Evolutionary conservation across 2,797 vertebrate species (phyloP).

Genomic region (Phaenicophaeus curvirostris): DNA sequence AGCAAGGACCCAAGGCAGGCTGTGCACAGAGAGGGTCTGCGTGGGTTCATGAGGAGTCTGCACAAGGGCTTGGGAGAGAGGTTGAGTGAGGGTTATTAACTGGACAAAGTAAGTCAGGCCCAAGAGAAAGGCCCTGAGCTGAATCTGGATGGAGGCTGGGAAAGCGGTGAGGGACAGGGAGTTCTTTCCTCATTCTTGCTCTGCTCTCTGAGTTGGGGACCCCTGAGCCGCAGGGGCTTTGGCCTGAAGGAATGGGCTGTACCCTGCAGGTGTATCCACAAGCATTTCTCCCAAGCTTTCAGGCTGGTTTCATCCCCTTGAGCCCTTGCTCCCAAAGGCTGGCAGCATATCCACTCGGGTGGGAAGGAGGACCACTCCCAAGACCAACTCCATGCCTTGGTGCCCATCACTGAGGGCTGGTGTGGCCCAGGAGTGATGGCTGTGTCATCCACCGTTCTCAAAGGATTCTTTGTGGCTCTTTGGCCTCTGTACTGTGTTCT

Average conservation of each 20-base stretch:
- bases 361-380: neutral
- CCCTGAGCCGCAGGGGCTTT: neutral
- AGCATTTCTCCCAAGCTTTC: neutral
- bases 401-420: neutral
- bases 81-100: accelerated
- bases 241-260: neutral
- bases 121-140: neutral
- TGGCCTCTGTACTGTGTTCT: neutral
- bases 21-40: accelerated
- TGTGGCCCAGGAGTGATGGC: neutral
- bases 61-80: neutral
- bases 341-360: neutral
- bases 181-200: neutral
- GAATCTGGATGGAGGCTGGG: neutral
- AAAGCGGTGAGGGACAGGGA: accelerated
- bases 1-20: neutral
- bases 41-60: neutral
- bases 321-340: neutral
- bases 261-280: accelerated
- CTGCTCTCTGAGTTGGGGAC: neutral
- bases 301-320: neutral
- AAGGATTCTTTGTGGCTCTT: neutral
- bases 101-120: neutral
- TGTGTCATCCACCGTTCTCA: accelerated
- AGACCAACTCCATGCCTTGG: neutral